Conservation (phyloP, 2,888 invertebrate species). For the Horisme vitalbata region DNA sequence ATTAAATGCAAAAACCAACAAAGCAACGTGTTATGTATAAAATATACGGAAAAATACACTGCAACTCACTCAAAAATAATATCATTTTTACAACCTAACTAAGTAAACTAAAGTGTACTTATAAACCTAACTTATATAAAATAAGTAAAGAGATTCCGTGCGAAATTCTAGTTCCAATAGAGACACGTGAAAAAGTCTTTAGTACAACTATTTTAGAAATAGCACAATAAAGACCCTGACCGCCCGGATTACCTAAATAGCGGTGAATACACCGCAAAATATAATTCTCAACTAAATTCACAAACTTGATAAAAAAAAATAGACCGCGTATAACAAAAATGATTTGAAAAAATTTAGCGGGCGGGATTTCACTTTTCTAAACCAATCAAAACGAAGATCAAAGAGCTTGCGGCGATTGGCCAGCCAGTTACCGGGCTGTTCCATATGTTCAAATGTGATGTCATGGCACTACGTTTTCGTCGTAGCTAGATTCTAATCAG, state of each 20-base stretch:
- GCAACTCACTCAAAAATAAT: slow-evolving; percentile 60
- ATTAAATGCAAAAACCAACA: slow-evolving; percentile 48
- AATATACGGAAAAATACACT: slow-evolving; percentile 49
- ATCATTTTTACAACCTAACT: slow-evolving; percentile 69
- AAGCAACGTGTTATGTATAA: slow-evolving; percentile 43
- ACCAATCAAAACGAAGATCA: slow-evolving; percentile 56
- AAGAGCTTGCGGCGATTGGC: slow-evolving; percentile 50
- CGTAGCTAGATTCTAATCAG: slow-evolving; percentile 5
- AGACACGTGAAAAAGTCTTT: slow-evolving; percentile 57
- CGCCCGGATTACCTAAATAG: slow-evolving; percentile 38
- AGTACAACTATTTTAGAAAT: slow-evolving; percentile 74
- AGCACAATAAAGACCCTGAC: slow-evolving; percentile 68
- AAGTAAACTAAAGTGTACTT: slow-evolving; percentile 65
- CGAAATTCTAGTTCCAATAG: slow-evolving; percentile 40
- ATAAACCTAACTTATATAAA: slow-evolving; percentile 55
- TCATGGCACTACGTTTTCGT: slow-evolving; percentile 21
- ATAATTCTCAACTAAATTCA: slow-evolving; percentile 42
- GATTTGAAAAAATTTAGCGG: slow-evolving; percentile 51
- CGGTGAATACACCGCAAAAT: slow-evolving; percentile 34
- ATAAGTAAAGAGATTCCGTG: slow-evolving; percentile 49
- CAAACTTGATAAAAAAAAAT: slow-evolving; percentile 34
- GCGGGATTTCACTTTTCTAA: slow-evolving; percentile 48
- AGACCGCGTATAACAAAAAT: too few species aligned
- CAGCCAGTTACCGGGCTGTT: slow-evolving; percentile 41
- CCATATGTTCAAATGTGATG: slow-evolving; percentile 46